Evolutionary conservation across 2,797 vertebrate species (phyloP), one percentile per base, ranked within the genome.

Genomic region (Macroramphosus scolopax): DNA sequence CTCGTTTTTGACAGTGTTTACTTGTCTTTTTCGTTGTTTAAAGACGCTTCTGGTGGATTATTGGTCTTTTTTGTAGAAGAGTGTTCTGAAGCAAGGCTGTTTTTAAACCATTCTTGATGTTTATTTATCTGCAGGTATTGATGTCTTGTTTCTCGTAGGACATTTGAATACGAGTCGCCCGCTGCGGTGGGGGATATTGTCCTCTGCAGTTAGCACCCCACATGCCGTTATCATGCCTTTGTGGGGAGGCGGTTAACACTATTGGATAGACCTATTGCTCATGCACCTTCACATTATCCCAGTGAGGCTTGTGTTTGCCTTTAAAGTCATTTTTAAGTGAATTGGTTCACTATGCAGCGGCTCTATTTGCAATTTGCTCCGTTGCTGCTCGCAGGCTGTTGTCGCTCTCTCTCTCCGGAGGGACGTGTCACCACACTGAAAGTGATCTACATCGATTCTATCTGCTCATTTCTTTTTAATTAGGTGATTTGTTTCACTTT

Each of bases 391-490:
- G 74, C 68, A 61, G 59, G 63, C 63, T 63, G 25, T 49, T 69
- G 58, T 62, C 70, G 66, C 58, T 76, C 72, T 71, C 75, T 80
- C 61, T 13, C 76, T 79, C 62, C n/a, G 20, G 72, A 75, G 80
- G 76, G 59, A 57, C 69, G 16, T 75, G 78, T 78, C 75, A 72
- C 77, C 67, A 63, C 62, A 68, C 51, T 76, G 81, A 70, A 79
- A 85, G 75, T 44, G 71, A 86, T 83, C 68, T 51, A 50, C 72
- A 88, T 86, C 20, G 77, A 89, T 87, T 84, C 47, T 71, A 80
- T 87, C 79, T 57, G 62, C 77, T 84, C 72, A 79, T 88, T 88
- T 77, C 70, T 81, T 86, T 86, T 84, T 85, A 88, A 89, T 88
- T 80, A 82, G 69, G 68, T 75, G 68, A 84, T 88, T 89, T 87